A percentile compares a stretch with the other conserved stretches of the same genome.
Evolutionary conservation across 1,140 invertebrate species (phyloP).

Genomic region (Myzus persicae): DNA sequence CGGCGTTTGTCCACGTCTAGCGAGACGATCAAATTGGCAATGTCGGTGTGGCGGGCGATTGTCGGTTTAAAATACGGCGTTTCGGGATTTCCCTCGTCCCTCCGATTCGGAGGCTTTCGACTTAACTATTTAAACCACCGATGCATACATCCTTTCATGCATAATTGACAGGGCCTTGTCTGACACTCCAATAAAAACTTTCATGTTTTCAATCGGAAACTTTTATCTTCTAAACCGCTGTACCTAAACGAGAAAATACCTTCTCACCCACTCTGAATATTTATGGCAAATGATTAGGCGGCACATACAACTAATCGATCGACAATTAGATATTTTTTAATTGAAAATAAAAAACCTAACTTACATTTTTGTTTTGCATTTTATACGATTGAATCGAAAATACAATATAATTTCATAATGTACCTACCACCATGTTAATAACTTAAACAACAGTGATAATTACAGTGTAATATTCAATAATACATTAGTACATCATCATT

Average conservation of each 20-base stretch:
- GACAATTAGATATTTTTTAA: not conserved
- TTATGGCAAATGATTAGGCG: not conserved
- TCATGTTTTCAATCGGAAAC: not conserved
- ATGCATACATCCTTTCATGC: not conserved
- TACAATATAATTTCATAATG: not conserved
- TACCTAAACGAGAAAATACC: not conserved
- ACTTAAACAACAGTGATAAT: not conserved
- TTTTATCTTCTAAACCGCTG: not conserved
- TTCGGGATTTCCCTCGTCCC: not conserved
- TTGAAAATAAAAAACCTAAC: not conserved
- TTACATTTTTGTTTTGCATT: not conserved
- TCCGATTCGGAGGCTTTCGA: too few relatives aligned
- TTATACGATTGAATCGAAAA: not conserved
- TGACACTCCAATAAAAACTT: constrained; percentile 20
- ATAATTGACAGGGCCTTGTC: constrained; percentile 33
- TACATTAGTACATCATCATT: not conserved
- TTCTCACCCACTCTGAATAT: not conserved
- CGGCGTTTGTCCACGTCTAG: not conserved
- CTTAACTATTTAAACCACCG: constrained; percentile 31
- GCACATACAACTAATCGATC: not conserved
- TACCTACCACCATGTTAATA: not conserved
- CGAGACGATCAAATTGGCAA: not conserved
- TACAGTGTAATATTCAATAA: not conserved
- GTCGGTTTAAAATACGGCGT: not conserved
- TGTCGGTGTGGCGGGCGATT: not conserved